These are phyloP conservation scores for Echinarachnius parma DNA, from an alignment of 53 echinoderm and acorn worm species.

Conservation along the genomic window DNA sequence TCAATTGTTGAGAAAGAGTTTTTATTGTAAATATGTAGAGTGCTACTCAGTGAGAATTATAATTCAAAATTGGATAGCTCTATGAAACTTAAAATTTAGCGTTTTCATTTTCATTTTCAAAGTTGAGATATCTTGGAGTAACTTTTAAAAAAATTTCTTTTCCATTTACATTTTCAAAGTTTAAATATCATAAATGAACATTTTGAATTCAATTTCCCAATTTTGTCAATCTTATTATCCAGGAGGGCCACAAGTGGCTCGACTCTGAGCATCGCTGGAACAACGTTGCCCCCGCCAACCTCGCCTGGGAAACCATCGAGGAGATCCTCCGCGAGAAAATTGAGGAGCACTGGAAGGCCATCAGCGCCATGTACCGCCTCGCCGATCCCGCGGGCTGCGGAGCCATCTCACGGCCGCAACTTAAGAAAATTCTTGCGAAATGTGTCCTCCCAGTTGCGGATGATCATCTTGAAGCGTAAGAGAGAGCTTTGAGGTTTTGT, in stretches of 20 bases:
- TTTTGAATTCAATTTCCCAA: background rate
- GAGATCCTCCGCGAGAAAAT: conserved; percentile 89
- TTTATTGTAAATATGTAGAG: too few species aligned
- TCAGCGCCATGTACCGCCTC: conserved; percentile 59
- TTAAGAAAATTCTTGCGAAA: conserved; percentile 66
- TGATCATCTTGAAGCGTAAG: conserved; percentile 94
- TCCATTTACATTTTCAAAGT: too few species aligned
- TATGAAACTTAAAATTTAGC: too few species aligned
- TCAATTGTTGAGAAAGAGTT: too few species aligned
- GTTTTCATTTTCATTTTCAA: too few species aligned
- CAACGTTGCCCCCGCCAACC: conserved; percentile 73
- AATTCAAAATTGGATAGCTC: too few species aligned
- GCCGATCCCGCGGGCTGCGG: conserved; percentile 78
- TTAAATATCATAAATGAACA: too few species aligned
- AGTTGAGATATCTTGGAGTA: too few species aligned
- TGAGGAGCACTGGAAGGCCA: conserved; percentile 92
- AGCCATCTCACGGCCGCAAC: conserved; percentile 55
- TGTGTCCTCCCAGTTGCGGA: conserved; percentile 83
- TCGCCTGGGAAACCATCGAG: conserved; percentile 94
- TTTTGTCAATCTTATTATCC: background rate
- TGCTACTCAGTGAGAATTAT: too few species aligned
- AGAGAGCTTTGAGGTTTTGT: too few species aligned
- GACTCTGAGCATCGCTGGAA: conserved; percentile 95
- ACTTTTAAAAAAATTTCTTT: too few species aligned
- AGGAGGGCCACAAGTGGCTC: conserved; percentile 99